A percentile compares a stretch with the other conserved stretches of the same genome.
These are phyloP conservation scores for Python bivittatus DNA, from an alignment of 2,113 vertebrate genomes.

Conservation along the genomic window DNA sequence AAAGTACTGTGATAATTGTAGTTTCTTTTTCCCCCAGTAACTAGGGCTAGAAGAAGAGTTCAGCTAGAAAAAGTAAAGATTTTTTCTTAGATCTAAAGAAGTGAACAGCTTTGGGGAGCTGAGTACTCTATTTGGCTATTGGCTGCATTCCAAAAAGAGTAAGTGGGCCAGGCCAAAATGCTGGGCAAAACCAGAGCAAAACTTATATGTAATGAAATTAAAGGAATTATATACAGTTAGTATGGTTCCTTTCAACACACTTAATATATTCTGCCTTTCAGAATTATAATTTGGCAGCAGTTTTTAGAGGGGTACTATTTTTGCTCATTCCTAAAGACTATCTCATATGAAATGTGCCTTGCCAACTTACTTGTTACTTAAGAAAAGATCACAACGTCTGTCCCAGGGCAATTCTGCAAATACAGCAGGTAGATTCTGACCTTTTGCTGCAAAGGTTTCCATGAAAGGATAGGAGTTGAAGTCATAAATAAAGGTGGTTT, in stretches of 20 bases:
- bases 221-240: neutral
- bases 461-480: constrained; percentile 58
- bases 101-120: neutral
- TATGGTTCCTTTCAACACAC: neutral
- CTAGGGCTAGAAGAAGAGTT: neutral
- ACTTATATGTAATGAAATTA: neutral
- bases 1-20: neutral
- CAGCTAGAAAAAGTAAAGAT: neutral
- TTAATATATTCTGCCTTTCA: neutral
- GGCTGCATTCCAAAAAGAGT: neutral
- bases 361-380: constrained; percentile 62
- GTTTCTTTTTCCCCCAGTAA: neutral
- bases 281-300: neutral
- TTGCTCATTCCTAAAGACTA: neutral
- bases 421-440: neutral
- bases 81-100: neutral
- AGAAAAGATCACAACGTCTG: constrained; percentile 62
- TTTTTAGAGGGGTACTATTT: neutral
- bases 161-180: neutral
- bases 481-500: constrained; percentile 68
- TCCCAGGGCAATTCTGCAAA: constrained; percentile 47
- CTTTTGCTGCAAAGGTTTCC: constrained; percentile 45
- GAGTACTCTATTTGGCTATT: neutral
- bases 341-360: neutral
- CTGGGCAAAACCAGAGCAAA: neutral